These are phyloP conservation scores for Aelia acuminata DNA, from an alignment of 2,888 invertebrate species.

Conservation along the genomic window DNA sequence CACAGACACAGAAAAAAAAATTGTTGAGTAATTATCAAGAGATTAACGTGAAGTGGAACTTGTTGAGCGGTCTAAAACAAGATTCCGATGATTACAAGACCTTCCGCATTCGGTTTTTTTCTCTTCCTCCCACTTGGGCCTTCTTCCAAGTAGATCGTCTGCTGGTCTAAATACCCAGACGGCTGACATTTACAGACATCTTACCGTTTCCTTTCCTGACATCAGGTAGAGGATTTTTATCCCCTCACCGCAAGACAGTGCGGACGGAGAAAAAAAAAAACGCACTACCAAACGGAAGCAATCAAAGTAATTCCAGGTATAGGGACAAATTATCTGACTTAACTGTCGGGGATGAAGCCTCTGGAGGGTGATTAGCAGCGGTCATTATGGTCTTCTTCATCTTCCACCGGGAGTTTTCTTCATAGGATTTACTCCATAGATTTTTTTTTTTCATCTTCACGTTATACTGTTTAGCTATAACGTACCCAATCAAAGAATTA, in stretches of 20 bases:
- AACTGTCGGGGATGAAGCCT: constrained; percentile 50
- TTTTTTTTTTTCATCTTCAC: neutral
- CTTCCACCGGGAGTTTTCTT: neutral
- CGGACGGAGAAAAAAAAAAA: neutral
- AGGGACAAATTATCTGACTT: constrained; percentile 52
- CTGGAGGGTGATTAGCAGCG: constrained; percentile 5
- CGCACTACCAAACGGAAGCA: constrained; percentile 53
- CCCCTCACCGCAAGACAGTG: neutral
- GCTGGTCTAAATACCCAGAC: constrained; percentile 57
- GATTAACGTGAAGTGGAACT: no score
- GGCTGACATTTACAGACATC: constrained; percentile 51
- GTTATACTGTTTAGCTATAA: neutral
- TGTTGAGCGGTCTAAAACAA: constrained; percentile 7
- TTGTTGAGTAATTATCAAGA: no score
- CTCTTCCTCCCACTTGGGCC: neutral
- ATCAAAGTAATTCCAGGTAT: constrained; percentile 58
- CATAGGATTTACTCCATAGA: neutral
- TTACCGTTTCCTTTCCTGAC: constrained; percentile 21
- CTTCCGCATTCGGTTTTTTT: constrained; percentile 41
- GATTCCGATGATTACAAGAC: neutral
- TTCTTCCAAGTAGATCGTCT: constrained; percentile 51
- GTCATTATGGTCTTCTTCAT: constrained; percentile 49
- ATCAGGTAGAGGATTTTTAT: constrained; percentile 5
- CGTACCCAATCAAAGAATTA: neutral
- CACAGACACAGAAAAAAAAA: no score